These are phyloP conservation scores for Hirudo medicinalis DNA, from an alignment of 1,140 invertebrate genomes.

Conservation along the genomic window DNA sequence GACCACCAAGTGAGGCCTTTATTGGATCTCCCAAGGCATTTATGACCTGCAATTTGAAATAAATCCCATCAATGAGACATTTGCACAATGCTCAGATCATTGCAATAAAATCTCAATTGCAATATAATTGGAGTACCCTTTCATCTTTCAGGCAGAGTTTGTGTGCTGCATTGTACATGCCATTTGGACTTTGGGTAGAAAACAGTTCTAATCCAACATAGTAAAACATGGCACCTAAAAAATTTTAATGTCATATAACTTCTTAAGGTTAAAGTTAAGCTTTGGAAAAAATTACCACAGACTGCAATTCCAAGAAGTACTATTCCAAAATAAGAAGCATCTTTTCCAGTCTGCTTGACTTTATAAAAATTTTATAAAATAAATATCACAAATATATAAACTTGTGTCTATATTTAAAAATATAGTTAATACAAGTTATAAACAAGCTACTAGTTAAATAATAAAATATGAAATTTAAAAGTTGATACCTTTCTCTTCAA, in stretches of 20 bases:
- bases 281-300: constrained; percentile 27
- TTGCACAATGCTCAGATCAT: neutral
- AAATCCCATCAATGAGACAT: neutral
- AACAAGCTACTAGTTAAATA: too few species aligned
- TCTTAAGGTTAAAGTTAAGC: neutral
- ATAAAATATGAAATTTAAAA: too few species aligned
- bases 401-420: neutral
- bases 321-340: constrained; percentile 29
- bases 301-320: constrained; percentile 29
- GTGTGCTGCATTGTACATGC: constrained; percentile 63
- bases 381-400: neutral
- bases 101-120: neutral
- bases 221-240: constrained; percentile 57
- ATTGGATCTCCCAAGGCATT: constrained; percentile 70
- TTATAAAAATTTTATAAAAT: neutral
- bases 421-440: too few species aligned
- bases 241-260: neutral
- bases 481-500: too few species aligned
- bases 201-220: constrained; percentile 70
- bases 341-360: constrained; percentile 34
- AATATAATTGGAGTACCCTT: constrained; percentile 44
- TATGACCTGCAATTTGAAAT: constrained; percentile 26
- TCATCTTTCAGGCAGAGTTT: constrained; percentile 56
- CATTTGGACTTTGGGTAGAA: constrained; percentile 69
- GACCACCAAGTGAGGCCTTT: constrained; percentile 63